These are phyloP conservation scores for Falcunculus frontatus DNA, from an alignment of 2,113 vertebrate species.

Conservation along the genomic window DNA sequence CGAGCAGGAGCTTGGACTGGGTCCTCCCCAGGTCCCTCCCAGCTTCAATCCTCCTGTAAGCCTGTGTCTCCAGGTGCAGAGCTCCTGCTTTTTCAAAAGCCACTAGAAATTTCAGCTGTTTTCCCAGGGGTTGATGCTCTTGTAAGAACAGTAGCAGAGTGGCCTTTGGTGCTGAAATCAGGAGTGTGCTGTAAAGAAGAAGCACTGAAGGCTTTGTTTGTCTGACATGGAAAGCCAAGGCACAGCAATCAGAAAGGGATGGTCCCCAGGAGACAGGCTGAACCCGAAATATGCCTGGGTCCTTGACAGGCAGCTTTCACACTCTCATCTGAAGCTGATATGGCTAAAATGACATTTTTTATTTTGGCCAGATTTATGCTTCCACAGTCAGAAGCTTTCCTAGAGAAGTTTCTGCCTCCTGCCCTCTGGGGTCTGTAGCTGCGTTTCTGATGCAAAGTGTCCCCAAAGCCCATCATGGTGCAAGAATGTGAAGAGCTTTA, in stretches of 20 bases:
- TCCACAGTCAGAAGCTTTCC: background rate
- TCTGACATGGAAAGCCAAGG: background rate
- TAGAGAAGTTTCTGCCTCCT: background rate
- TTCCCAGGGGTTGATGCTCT: background rate
- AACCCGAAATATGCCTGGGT: background rate
- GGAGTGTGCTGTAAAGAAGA: background rate
- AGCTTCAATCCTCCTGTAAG: background rate
- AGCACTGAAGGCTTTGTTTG: background rate
- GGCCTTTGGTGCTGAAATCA: background rate
- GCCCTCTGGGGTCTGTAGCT: background rate
- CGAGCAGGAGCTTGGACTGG: background rate
- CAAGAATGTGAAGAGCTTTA: background rate
- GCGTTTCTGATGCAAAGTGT: background rate
- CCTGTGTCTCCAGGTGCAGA: background rate
- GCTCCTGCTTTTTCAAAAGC: background rate
- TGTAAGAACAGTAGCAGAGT: background rate
- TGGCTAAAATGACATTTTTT: background rate
- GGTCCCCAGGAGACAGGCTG: background rate
- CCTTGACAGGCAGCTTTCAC: background rate
- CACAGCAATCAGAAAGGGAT: background rate
- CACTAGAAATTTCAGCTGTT: background rate
- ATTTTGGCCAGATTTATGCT: background rate
- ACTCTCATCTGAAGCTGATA: background rate
- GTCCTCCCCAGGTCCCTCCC: background rate
- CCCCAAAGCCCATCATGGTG: accelerated